Evolutionary conservation across 2,113 vertebrate genomes (phyloP).

Genomic region (Rhabdornis inornatus): DNA sequence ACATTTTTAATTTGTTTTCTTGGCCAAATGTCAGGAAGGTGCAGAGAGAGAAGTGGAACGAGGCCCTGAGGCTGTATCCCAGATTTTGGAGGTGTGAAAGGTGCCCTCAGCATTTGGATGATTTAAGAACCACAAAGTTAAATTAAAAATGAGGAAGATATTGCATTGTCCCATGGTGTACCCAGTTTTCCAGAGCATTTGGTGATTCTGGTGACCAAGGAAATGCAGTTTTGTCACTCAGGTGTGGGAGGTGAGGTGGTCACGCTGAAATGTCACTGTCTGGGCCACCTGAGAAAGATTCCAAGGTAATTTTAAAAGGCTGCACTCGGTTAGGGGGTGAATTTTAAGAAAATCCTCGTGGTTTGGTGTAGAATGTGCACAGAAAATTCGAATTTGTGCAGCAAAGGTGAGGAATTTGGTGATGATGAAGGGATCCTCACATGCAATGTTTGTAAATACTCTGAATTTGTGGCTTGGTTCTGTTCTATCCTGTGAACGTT

Average conservation of each 20-base stretch:
- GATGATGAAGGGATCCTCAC: background rate
- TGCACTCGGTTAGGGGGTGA: rapidly evolving
- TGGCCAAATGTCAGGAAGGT: background rate
- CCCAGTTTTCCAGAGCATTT: background rate
- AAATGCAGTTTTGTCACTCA: background rate
- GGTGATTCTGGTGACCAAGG: background rate
- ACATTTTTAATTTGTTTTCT: background rate
- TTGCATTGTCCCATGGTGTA: rapidly evolving
- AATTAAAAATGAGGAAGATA: background rate
- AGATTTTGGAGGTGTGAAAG: background rate
- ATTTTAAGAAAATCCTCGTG: background rate
- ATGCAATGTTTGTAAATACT: rapidly evolving
- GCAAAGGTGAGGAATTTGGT: background rate
- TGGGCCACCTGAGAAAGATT: background rate
- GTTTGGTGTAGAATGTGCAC: rapidly evolving
- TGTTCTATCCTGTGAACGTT: background rate
- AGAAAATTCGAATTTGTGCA: background rate
- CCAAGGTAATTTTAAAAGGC: background rate
- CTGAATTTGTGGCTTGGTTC: background rate
- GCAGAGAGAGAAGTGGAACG: background rate
- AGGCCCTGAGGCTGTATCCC: background rate
- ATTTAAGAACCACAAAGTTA: background rate
- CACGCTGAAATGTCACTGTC: background rate
- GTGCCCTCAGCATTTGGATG: background rate
- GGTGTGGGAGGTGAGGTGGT: background rate